These are phyloP conservation scores for Entomyzon cyanotis DNA, from an alignment of 2,113 vertebrate species.

Conservation along the genomic window DNA sequence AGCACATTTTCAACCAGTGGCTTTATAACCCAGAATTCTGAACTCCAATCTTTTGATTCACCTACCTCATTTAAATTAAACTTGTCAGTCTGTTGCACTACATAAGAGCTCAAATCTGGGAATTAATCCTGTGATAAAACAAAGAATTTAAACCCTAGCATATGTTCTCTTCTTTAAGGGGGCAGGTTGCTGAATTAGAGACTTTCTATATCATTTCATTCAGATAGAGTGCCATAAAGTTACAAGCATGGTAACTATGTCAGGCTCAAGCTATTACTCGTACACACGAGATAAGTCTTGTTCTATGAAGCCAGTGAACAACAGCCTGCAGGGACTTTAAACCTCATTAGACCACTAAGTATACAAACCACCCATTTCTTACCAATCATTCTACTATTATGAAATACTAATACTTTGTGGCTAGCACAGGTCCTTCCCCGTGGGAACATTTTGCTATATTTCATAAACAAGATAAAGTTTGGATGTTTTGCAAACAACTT, in stretches of 20 bases:
- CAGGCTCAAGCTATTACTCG: background rate
- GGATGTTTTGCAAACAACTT: no score
- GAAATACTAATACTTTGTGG: background rate
- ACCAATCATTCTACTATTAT: background rate
- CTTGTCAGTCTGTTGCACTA: background rate
- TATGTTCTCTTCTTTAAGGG: background rate
- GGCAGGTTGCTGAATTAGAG: background rate
- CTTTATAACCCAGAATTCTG: background rate
- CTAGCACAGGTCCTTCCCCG: no score
- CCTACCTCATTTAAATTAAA: background rate
- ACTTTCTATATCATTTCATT: background rate
- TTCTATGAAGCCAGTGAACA: background rate
- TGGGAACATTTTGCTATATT: no score
- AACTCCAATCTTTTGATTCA: background rate
- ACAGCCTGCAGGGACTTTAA: background rate
- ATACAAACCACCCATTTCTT: background rate
- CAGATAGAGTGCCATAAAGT: background rate
- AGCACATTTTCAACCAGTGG: background rate
- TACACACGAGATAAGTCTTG: background rate
- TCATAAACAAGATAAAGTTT: no score
- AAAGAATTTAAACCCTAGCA: background rate
- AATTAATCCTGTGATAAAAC: background rate
- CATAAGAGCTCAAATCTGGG: background rate
- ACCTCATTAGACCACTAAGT: background rate
- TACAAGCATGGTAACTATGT: background rate